Evolutionary conservation across 2,888 invertebrate species (phyloP).

Genomic region (Quadroppia sp.): DNA sequence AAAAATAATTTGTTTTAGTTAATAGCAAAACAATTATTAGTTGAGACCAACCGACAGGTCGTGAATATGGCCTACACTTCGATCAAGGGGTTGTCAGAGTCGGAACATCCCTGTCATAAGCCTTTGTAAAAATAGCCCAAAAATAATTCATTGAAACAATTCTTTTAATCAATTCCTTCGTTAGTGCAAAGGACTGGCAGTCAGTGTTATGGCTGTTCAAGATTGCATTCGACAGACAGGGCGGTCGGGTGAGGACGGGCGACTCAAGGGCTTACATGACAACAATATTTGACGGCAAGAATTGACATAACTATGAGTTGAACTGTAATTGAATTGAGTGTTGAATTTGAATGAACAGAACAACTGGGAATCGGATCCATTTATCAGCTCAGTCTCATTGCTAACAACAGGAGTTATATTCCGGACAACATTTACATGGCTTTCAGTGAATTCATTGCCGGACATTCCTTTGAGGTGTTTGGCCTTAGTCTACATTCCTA

Average conservation of each 20-base stretch:
- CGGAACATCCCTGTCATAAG: slow-evolving; percentile 14
- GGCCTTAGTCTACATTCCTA: slow-evolving; percentile 42
- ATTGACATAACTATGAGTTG: neutral
- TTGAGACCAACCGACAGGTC: slow-evolving; percentile 8
- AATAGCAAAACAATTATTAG: slow-evolving; percentile 16
- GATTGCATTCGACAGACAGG: slow-evolving; percentile 18
- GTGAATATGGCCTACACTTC: slow-evolving; percentile 28
- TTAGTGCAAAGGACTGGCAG: slow-evolving; percentile 7
- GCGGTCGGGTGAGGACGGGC: slow-evolving; percentile 6
- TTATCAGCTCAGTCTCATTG: slow-evolving; percentile 43
- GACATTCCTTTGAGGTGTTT: slow-evolving; percentile 40
- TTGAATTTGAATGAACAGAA: slow-evolving; percentile 31
- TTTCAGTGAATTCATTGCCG: slow-evolving; percentile 44
- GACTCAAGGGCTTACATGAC: neutral
- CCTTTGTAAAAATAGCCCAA: neutral
- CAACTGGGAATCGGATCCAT: slow-evolving; percentile 44
- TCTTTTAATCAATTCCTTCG: neutral
- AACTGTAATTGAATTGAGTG: neutral
- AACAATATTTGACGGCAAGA: slow-evolving; percentile 18
- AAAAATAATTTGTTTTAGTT: neutral
- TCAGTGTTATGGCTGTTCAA: slow-evolving; percentile 15
- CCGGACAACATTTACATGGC: slow-evolving; percentile 42
- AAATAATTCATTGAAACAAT: neutral
- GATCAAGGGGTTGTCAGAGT: neutral
- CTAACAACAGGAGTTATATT: slow-evolving; percentile 45